Conservation (phyloP, 1,140 invertebrate species). For the Drosophila repleta region DNA sequence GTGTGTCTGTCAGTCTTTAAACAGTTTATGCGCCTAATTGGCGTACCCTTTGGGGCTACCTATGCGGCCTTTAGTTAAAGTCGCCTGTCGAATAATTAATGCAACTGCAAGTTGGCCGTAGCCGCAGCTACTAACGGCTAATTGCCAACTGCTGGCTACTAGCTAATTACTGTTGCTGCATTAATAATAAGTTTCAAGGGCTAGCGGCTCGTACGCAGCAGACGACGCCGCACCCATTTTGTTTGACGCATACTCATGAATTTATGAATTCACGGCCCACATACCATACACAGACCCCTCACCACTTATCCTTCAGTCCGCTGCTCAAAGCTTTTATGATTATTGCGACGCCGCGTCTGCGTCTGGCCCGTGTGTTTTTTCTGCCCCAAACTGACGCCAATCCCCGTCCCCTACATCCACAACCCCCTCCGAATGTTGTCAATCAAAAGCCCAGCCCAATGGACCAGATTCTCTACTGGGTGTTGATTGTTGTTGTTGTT, state of each 20-base stretch:
- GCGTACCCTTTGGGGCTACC: slow-evolving; percentile 22
- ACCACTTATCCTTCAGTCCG: neutral
- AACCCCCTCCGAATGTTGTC: slow-evolving; percentile 40
- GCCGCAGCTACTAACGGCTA: slow-evolving; percentile 39
- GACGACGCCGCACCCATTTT: slow-evolving; percentile 10
- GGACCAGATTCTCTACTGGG: slow-evolving; percentile 1
- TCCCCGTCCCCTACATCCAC: neutral
- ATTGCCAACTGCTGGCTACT: slow-evolving; percentile 52
- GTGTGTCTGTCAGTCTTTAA: slow-evolving; percentile 11
- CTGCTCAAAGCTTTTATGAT: slow-evolving; percentile 64
- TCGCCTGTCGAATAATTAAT: slow-evolving; percentile 59
- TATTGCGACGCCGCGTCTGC: slow-evolving; percentile 79
- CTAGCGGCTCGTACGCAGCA: neutral
- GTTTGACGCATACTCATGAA: slow-evolving; percentile 32
- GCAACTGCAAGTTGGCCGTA: slow-evolving; percentile 54
- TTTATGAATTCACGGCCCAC: slow-evolving; percentile 9
- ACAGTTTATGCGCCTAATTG: slow-evolving; percentile 54
- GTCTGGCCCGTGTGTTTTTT: slow-evolving; percentile 48
- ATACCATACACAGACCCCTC: neutral
- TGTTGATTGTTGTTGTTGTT: slow-evolving; percentile 4
- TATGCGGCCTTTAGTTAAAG: slow-evolving; percentile 36
- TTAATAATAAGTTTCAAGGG: slow-evolving; percentile 26
- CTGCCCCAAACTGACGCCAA: slow-evolving; percentile 59
- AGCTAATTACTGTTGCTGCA: slow-evolving; percentile 56
- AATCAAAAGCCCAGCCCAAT: slow-evolving; percentile 53